phyloP scores from a whole-genome alignment of 1,140 invertebrate genomes.

The Drosophila orosa region DNA sequence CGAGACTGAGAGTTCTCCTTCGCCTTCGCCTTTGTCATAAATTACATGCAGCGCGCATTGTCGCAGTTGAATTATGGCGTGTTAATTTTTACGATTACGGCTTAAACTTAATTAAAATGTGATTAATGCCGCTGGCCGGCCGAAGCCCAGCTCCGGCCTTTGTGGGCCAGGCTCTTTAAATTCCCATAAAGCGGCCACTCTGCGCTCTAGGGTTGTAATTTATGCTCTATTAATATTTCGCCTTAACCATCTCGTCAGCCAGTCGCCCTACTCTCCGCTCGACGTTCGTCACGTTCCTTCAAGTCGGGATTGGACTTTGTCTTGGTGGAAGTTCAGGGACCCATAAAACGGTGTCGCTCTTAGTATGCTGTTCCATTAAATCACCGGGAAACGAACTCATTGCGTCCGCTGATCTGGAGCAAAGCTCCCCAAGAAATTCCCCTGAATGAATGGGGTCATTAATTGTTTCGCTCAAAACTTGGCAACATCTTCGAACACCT shows the following conservation, averaged over 20 bases:
- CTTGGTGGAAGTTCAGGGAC: conserved; percentile 25
- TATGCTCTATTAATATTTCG: conserved; percentile 82
- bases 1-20: conserved; percentile 13
- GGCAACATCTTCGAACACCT: conserved; percentile 1
- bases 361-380: conserved; percentile 39
- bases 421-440: background rate
- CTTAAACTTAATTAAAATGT: conserved; percentile 83
- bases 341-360: background rate
- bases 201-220: conserved; percentile 54
- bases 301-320: conserved; percentile 24
- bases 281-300: conserved; percentile 39
- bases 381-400: conserved; percentile 15
- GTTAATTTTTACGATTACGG: conserved; percentile 82
- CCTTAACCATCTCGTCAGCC: conserved; percentile 55
- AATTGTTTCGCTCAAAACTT: conserved; percentile 13
- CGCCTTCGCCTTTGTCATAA: conserved; percentile 59
- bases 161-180: conserved; percentile 71
- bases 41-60: conserved; percentile 80
- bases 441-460: conserved; percentile 1
- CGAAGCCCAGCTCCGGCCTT: conserved; percentile 41
- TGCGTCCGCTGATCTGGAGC: conserved; percentile 7
- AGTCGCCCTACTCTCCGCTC: conserved; percentile 10
- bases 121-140: conserved; percentile 69
- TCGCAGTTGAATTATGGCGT: conserved; percentile 81
- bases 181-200: conserved; percentile 65